Evolutionary conservation across 2,797 vertebrate genomes (phyloP), one percentile per base, ranked within the genome.

Genomic region (Sebastes oblongus): DNA sequence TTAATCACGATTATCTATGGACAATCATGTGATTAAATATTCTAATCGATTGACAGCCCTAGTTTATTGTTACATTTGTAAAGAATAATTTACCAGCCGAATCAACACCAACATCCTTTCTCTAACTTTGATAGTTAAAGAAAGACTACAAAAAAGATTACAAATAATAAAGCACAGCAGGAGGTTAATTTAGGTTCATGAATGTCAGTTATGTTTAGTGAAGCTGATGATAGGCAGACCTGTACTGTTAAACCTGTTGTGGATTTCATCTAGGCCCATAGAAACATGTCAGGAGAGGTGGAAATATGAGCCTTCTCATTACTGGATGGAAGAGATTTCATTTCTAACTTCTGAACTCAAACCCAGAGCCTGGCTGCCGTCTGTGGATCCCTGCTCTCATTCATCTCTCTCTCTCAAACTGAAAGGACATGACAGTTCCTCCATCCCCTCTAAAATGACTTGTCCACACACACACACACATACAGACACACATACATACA

Each of bases 351-450:
- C 18, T 13, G 16, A 32, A 62, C 22, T 62, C 56, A 67, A 42
- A 72, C 20, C 25, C n/a, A 62, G 24, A 65, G 36, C 46, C 34
- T 20, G 65, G 10, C 52, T 65, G n/a, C 61, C 25, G 50, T 77
- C 54, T 64, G 27, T 34, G 58, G 25, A 52, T 60, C 75, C 4
- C 25, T 65, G 29, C 65, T 73, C 76, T 14, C 12, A 66, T 58
- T 70, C 36, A 25, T 61, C 69, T 36, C 39, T 55, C 46, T 11
- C 58, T 61, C 34, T 64, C 58, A 56, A 29, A 65, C 56, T 70
- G 29, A 75, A 46, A 76, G 52, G 66, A 77, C 56, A 72, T 72
- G 56, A 68, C 68, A 42, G 27, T 59, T 80, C 71, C 67, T 72
- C 18, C 30, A 69, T 78, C 22, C 36, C 36, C 39, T 77, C 29